Conservation (phyloP, 2,797 vertebrate species). For the Antennarius maculatus region DNA sequence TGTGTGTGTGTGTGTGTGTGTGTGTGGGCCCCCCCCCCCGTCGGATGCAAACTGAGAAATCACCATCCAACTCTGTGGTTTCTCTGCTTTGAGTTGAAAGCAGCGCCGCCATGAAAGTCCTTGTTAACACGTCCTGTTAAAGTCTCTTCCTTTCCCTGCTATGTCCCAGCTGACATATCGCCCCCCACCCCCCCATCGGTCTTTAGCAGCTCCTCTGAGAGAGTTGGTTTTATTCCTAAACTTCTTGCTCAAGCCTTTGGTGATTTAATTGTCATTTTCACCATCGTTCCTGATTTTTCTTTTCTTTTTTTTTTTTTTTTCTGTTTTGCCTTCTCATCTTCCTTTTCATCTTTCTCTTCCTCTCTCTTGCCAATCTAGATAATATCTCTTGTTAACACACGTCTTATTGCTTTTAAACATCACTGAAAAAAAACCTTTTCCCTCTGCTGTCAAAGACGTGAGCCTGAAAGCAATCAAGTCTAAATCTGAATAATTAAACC, state of each 20-base stretch:
- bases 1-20: slow-evolving; percentile 4
- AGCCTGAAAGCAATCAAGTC: too few relatives aligned
- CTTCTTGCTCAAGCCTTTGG: slow-evolving; percentile 26
- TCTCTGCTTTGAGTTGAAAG: slow-evolving; percentile 38
- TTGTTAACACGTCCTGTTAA: slow-evolving; percentile 73
- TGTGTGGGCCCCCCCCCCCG: slow-evolving; percentile 5
- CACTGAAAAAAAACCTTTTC: too few relatives aligned
- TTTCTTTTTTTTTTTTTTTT: neutral
- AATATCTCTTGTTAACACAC: neutral
- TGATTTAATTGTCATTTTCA: slow-evolving; percentile 22
- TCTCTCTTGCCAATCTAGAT: slow-evolving; percentile 20
- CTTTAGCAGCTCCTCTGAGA: slow-evolving; percentile 43
- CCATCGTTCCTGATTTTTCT: slow-evolving; percentile 8
- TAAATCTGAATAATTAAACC: too few relatives aligned
- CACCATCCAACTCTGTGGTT: slow-evolving; percentile 60
- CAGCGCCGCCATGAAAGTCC: slow-evolving; percentile 43
- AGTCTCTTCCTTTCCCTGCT: slow-evolving; percentile 7
- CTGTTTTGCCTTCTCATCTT: slow-evolving; percentile 25
- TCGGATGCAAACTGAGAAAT: slow-evolving; percentile 46
- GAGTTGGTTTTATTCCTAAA: slow-evolving; percentile 49
- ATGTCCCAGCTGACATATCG: slow-evolving; percentile 42
- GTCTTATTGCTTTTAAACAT: neutral
- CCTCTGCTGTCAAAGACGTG: too few relatives aligned
- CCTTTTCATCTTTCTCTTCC: slow-evolving; percentile 19
- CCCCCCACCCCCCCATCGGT: slow-evolving; percentile 20